phyloP scores from a whole-genome alignment of 2,888 invertebrate genomes.

The Cheilosia vernalis region DNA sequence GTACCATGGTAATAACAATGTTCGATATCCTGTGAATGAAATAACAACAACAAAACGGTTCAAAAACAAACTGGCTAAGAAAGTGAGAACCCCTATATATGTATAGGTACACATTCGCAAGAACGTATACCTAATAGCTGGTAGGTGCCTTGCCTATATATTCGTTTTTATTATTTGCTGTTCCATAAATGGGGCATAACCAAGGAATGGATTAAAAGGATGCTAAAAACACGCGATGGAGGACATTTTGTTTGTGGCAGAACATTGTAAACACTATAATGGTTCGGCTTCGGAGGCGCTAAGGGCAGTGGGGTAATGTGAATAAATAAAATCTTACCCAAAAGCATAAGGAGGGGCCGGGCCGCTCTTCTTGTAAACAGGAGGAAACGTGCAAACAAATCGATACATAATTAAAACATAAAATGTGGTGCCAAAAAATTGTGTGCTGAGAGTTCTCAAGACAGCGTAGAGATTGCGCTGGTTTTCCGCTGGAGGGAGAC shows the following conservation, averaged over 20 bases:
- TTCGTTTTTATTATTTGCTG: slow-evolving; percentile 45
- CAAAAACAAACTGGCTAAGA: slow-evolving; percentile 42
- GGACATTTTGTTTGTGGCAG: slow-evolving; percentile 4
- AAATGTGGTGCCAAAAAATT: slow-evolving; percentile 12
- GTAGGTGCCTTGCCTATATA: slow-evolving; percentile 1
- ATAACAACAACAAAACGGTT: slow-evolving; percentile 18
- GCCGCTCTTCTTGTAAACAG: background rate
- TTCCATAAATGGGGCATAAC: slow-evolving; percentile 27
- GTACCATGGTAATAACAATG: slow-evolving; percentile 99
- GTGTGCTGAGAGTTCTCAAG: background rate
- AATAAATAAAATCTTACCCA: slow-evolving; percentile 52
- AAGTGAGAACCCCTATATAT: slow-evolving; percentile 22
- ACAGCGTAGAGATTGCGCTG: background rate
- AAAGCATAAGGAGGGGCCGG: background rate
- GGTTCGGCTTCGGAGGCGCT: background rate
- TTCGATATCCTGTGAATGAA: slow-evolving; percentile 91
- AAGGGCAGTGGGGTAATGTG: slow-evolving; percentile 35
- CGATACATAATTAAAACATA: slow-evolving; percentile 54
- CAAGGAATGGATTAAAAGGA: slow-evolving; percentile 44
- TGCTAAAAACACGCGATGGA: background rate
- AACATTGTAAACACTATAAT: slow-evolving; percentile 49
- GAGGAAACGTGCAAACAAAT: slow-evolving; percentile 36
- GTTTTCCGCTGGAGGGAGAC: background rate
- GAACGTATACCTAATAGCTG: slow-evolving; percentile 20
- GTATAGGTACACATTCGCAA: background rate